Percentiles rank a stretch among this genome's conserved stretches.
Evolutionary conservation across 2,113 vertebrate genomes (phyloP).

Genomic region (Hippocampus guttulatus): DNA sequence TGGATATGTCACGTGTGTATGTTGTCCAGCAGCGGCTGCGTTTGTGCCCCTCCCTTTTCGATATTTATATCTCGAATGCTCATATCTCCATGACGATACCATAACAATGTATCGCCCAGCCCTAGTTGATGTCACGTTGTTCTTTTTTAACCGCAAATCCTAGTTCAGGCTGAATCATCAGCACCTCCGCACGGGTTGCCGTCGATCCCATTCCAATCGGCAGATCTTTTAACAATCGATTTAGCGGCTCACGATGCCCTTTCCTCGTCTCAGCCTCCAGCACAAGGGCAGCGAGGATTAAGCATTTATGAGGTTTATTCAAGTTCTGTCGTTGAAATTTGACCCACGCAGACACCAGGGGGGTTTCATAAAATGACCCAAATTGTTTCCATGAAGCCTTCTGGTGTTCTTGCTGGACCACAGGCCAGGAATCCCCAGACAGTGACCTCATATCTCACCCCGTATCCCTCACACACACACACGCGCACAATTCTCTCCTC

Average conservation of each 20-base stretch:
- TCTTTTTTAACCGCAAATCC: too few species aligned
- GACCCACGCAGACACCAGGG: background rate
- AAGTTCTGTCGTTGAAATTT: background rate
- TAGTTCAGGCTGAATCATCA: too few species aligned
- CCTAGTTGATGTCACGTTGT: too few species aligned
- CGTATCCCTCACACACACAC: background rate
- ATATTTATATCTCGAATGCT: too few species aligned
- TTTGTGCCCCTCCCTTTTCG: too few species aligned
- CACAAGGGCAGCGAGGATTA: background rate
- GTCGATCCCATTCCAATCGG: too few species aligned
- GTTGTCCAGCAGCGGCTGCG: too few species aligned
- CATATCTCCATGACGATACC: too few species aligned
- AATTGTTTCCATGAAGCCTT: background rate
- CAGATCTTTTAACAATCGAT: background rate
- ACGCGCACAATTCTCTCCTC: background rate
- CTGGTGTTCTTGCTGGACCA: conserved; percentile 16
- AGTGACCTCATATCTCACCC: conserved; percentile 49
- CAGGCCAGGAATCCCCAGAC: conserved; percentile 51
- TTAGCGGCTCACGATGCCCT: background rate
- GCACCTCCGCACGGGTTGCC: too few species aligned
- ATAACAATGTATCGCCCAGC: too few species aligned
- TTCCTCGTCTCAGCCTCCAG: background rate
- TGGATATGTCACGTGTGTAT: too few species aligned
- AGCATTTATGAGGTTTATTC: background rate
- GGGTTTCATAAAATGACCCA: background rate